A percentile compares a stretch with the other conserved stretches of the same genome.
Evolutionary conservation across 2,113 vertebrate species (phyloP).

Genomic region (Bujurquina vittata): DNA sequence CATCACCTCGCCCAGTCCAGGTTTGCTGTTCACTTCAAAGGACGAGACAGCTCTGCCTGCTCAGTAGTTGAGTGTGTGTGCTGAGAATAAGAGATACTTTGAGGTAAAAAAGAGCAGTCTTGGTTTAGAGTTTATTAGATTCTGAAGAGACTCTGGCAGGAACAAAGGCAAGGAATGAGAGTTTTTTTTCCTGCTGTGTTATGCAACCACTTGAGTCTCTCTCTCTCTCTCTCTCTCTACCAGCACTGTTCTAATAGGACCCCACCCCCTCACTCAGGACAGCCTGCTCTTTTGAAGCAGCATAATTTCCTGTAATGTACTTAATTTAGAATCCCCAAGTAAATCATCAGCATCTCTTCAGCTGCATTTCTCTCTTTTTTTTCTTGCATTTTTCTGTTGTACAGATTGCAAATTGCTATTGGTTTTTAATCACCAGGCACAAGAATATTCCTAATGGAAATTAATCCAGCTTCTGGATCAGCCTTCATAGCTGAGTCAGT

Average conservation of each 20-base stretch:
- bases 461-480: conserved; percentile 61
- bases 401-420: conserved; percentile 60
- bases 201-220: conserved; percentile 77
- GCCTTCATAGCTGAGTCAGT: conserved; percentile 47
- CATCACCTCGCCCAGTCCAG: conserved; percentile 62
- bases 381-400: conserved; percentile 35
- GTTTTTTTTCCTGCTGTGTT: conserved; percentile 67
- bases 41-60: conserved; percentile 55
- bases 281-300: conserved; percentile 77
- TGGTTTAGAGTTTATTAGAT: conserved; percentile 75
- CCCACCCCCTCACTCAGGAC: conserved; percentile 78
- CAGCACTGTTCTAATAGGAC: conserved; percentile 75
- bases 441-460: conserved; percentile 64
- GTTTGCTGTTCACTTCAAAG: conserved; percentile 69
- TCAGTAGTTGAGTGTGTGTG: conserved; percentile 52
- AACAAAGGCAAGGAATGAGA: conserved; percentile 80
- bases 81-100: conserved; percentile 69
- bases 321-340: conserved; percentile 76
- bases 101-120: conserved; percentile 68
- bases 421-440: conserved; percentile 62
- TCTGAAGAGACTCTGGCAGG: conserved; percentile 78
- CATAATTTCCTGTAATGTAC: conserved; percentile 80
- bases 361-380: conserved; percentile 56
- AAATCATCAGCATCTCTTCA: conserved; percentile 71
- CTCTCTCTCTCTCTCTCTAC: conserved; percentile 49